phyloP scores from a whole-genome alignment of 2,797 vertebrate genomes.

The Acridotheres tristis region DNA sequence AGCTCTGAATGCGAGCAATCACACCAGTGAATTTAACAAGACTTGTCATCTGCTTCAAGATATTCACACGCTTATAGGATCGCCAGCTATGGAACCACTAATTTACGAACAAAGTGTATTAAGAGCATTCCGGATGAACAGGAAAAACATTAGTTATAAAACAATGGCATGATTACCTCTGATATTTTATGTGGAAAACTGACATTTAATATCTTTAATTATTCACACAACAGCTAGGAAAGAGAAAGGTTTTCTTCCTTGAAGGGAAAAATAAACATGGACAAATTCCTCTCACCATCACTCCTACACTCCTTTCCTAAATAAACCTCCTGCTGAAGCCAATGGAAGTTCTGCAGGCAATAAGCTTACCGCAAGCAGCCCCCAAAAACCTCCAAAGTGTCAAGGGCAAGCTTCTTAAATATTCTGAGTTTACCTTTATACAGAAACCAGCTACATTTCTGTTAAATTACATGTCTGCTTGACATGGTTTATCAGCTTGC shows the following conservation, averaged over 20 bases:
- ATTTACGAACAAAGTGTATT: background rate
- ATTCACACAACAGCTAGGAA: slow-evolving; percentile 26
- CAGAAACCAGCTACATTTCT: background rate
- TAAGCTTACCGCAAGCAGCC: background rate
- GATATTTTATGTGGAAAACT: slow-evolving; percentile 32
- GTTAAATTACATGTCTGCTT: background rate
- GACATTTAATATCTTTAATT: slow-evolving; percentile 56
- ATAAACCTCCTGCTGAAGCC: background rate
- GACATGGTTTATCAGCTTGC: background rate
- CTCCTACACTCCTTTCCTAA: slow-evolving; percentile 2
- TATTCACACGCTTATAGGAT: background rate
- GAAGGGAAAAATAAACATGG: background rate
- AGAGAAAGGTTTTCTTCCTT: background rate
- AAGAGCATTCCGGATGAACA: background rate
- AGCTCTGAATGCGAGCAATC: background rate
- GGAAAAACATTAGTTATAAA: background rate
- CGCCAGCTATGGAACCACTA: background rate
- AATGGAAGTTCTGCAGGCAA: background rate
- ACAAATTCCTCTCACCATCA: slow-evolving; percentile 19
- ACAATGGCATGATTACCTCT: background rate
- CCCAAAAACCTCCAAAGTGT: background rate
- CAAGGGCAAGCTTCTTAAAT: background rate
- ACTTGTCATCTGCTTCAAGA: slow-evolving; percentile 1
- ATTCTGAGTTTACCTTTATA: background rate
- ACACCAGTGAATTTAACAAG: background rate